Evolutionary conservation across 2,888 invertebrate genomes (phyloP), one percentile per base, ranked within the genome.

Genomic region (Shargacucullia verbasci): DNA sequence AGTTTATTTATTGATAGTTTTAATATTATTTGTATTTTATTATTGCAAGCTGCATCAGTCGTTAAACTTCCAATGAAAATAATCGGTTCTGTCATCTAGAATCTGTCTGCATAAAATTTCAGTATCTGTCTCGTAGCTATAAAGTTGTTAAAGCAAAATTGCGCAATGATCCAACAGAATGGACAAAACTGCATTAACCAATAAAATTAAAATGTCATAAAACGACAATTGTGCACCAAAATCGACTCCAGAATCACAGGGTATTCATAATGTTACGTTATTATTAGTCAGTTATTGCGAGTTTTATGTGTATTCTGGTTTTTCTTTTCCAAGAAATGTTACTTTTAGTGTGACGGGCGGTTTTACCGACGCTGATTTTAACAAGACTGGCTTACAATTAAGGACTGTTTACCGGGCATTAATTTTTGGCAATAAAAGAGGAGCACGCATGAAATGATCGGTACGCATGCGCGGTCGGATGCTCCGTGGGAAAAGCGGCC

Each of bases 371-470:
- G 75, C 71, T 70, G 82, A 80, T 81, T 86, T 86, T 86, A 87
- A 89, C 89, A 85, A 87, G 88, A 81, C 87, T 79, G 86, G 85
- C 83, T 86, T 84, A 91, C 87, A 93, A 93, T 94, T 94, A 93
- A 85, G 89, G 86, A 83, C 92, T 92, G 86, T 93, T 92, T 92
- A 89, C 90, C 80, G 92, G 88, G 86, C 93, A 92, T 93, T 94
- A 92, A 94, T 94, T 94, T 94, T 94, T 92, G 94, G 93, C 92
- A 94, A 94, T 94, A 94, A 94, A 93, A 92, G 91, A 89, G 83
- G 89, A 87, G 92, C 91, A 85, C 83, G 89, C 88, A 76, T 73
- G 88, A 86, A 90, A 93, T 93, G 92, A 87, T 86, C 87, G 90
- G 90, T 89, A 86, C 91, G 91, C 88, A 85, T 81, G 82, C 85